Percentiles rank a stretch among this genome's conserved stretches.
Conservation (phyloP, 2,888 invertebrate genomes). For the Hypsopygia costalis region DNA sequence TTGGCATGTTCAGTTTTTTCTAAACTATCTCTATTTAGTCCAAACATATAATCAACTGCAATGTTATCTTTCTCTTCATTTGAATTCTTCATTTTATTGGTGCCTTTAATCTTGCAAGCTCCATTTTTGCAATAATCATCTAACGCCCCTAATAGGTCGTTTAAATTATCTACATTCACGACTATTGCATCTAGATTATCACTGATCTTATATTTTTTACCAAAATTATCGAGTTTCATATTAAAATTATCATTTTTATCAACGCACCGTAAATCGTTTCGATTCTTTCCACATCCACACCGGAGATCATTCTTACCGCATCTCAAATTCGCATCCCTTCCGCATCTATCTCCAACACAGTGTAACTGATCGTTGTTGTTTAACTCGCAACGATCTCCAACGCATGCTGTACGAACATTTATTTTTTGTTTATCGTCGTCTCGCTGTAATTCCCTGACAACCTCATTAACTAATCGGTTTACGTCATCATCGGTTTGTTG, state of each 20-base stretch:
- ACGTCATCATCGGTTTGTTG: too few species aligned
- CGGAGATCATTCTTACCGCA: neutral
- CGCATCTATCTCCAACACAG: neutral
- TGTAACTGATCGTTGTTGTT: neutral
- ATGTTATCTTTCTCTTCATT: neutral
- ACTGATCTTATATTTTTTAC: conserved; percentile 27
- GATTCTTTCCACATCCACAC: neutral
- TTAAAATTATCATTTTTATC: too few species aligned
- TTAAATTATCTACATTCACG: conserved; percentile 28
- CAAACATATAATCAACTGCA: conserved; percentile 4
- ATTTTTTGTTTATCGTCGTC: too few species aligned
- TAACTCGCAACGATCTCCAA: too few species aligned
- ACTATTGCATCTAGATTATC: conserved; percentile 38
- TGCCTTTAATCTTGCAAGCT: too few species aligned
- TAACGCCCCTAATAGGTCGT: conserved; percentile 16
- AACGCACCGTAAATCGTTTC: neutral
- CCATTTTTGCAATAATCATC: conserved; percentile 1
- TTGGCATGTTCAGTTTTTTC: too few species aligned
- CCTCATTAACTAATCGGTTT: too few species aligned
- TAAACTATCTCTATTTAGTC: neutral
- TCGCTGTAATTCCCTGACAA: too few species aligned
- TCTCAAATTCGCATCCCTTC: neutral
- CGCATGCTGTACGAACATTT: too few species aligned
- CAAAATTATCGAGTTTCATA: too few species aligned
- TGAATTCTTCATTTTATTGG: neutral